phyloP scores from a whole-genome alignment of 2,113 vertebrate genomes.

The Cinclus mexicanus region DNA sequence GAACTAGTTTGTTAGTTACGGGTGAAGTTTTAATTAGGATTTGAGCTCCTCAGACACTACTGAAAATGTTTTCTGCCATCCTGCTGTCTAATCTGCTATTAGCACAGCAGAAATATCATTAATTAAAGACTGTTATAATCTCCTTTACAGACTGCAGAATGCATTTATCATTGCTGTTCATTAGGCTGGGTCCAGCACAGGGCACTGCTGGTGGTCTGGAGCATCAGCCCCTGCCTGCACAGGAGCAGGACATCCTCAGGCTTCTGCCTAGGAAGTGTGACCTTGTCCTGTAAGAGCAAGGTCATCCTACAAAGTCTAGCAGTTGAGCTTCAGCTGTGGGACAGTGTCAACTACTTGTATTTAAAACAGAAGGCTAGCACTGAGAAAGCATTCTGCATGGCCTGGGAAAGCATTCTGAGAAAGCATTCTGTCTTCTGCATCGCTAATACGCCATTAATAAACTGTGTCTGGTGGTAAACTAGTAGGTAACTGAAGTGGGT shows the following conservation, averaged over 20 bases:
- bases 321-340: not conserved
- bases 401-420: no score
- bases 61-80: slow-evolving; percentile 11
- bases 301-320: not conserved
- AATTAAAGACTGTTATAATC: slow-evolving; percentile 3
- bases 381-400: not conserved
- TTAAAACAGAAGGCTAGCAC: not conserved
- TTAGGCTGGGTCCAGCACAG: not conserved
- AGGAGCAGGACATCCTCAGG: rapidly evolving
- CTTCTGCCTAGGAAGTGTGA: not conserved
- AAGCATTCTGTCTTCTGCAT: not conserved
- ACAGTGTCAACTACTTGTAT: not conserved
- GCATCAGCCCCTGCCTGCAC: not conserved
- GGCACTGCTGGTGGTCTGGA: not conserved
- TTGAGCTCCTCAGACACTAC: slow-evolving; percentile 4
- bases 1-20: not conserved
- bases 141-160: not conserved
- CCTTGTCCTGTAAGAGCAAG: not conserved
- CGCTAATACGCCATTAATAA: not conserved
- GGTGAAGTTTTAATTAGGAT: slow-evolving; percentile 20
- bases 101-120: slow-evolving; percentile 3
- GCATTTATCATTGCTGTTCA: not conserved
- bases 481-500: not conserved
- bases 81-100: slow-evolving; percentile 31
- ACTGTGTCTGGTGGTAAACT: not conserved